Percentiles rank a stretch among this genome's conserved stretches.
Conservation (phyloP, 2,113 vertebrate genomes). For the Rallus limicola region DNA sequence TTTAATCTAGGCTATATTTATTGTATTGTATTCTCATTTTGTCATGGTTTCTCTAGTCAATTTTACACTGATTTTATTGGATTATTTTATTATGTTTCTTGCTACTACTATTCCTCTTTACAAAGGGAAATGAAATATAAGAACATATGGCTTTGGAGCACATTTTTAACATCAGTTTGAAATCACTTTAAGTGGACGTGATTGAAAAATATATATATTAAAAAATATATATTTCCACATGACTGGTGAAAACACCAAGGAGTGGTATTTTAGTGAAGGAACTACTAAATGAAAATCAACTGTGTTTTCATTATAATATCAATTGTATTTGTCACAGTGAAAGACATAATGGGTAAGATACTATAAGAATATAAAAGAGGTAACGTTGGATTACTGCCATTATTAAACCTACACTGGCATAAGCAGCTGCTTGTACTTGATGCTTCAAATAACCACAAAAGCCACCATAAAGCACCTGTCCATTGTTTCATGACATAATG, state of each 20-base stretch:
- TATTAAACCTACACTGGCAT: not conserved
- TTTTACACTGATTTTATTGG: not conserved
- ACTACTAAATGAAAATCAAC: not conserved
- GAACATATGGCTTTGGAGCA: not conserved
- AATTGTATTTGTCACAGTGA: not conserved
- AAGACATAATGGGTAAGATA: not conserved
- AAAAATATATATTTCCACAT: not conserved
- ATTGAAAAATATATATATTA: too few relatives aligned
- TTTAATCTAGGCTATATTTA: not conserved
- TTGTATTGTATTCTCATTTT: not conserved
- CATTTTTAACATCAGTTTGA: not conserved
- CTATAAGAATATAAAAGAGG: not conserved
- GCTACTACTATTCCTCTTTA: not conserved
- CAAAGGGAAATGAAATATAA: not conserved
- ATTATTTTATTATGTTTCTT: not conserved
- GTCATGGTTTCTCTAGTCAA: not conserved
- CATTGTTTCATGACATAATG: not conserved
- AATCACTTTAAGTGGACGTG: not conserved
- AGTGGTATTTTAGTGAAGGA: not conserved
- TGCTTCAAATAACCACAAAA: slow-evolving; percentile 11
- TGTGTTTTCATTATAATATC: not conserved
- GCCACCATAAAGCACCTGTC: not conserved
- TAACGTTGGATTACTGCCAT: not conserved
- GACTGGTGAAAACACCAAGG: not conserved
- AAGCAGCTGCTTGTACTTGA: not conserved